Percentiles rank a stretch among this genome's conserved stretches.
These are phyloP conservation scores for Haliclona indistincta DNA, from an alignment of 37 sponge, comb jelly and placozoan species.

Conservation along the genomic window DNA sequence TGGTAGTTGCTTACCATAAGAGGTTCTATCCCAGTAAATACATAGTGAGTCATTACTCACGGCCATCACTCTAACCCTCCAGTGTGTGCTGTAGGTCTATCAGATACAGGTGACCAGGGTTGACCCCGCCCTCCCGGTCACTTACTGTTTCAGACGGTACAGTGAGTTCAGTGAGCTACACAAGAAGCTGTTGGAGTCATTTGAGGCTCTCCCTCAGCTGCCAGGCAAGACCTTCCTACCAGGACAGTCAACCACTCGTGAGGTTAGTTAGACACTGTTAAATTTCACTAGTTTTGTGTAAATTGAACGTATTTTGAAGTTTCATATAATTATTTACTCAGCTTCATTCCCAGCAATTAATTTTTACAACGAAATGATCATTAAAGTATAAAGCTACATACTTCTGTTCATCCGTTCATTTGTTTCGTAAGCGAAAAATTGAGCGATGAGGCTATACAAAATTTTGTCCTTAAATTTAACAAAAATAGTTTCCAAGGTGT, in stretches of 20 bases:
- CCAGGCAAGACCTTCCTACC: constrained; percentile 66
- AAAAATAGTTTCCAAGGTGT: not conserved
- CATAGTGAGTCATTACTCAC: constrained; percentile 48
- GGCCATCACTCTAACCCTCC: not conserved
- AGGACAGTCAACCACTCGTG: constrained; percentile 24
- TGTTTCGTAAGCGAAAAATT: too few species aligned
- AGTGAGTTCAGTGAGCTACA: constrained; percentile 89
- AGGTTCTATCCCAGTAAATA: constrained; percentile 72
- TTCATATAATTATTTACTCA: too few species aligned
- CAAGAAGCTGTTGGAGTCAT: constrained; percentile 53
- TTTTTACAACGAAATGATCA: too few species aligned
- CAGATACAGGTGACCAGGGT: constrained; percentile 50
- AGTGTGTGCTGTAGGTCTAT: constrained; percentile 39
- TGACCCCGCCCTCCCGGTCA: not conserved
- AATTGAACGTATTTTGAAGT: not conserved
- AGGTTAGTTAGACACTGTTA: constrained; percentile 15
- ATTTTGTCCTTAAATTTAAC: too few species aligned
- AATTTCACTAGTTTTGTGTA: not conserved
- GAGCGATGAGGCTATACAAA: too few species aligned
- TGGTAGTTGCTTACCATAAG: constrained; percentile 64
- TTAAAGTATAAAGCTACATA: too few species aligned
- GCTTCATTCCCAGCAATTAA: too few species aligned
- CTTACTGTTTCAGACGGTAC: constrained; percentile 72
- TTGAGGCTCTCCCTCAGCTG: constrained; percentile 60
- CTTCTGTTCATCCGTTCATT: too few species aligned